A percentile compares a stretch with the other conserved stretches of the same genome.
Evolutionary conservation across 1,140 invertebrate species (phyloP).

Genomic region (Tenebrio molitor): DNA sequence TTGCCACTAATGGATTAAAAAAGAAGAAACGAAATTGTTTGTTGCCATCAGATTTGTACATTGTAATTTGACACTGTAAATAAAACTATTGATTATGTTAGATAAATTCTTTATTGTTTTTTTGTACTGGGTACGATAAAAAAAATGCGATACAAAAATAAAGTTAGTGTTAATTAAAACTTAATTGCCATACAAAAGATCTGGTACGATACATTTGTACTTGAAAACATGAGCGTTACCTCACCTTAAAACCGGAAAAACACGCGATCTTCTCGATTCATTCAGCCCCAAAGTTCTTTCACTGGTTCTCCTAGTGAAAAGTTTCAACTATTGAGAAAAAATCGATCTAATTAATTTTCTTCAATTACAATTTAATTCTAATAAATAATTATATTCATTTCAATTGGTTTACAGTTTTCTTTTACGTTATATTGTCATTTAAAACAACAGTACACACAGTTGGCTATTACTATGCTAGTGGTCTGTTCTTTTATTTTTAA

Average conservation of each 20-base stretch:
- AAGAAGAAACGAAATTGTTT: slow-evolving; percentile 20
- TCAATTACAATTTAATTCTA: too few species aligned
- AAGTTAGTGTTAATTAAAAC: slow-evolving; percentile 20
- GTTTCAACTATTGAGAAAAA: too few species aligned
- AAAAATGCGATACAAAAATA: slow-evolving; percentile 24
- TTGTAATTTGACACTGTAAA: slow-evolving; percentile 39
- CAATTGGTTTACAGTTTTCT: too few species aligned
- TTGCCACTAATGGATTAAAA: slow-evolving; percentile 30
- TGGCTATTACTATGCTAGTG: too few species aligned
- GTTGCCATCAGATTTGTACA: slow-evolving; percentile 25
- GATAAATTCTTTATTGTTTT: slow-evolving; percentile 23
- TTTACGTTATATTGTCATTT: too few species aligned
- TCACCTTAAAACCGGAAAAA: too few species aligned
- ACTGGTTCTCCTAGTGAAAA: too few species aligned
- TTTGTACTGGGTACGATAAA: slow-evolving; percentile 29
- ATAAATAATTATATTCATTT: too few species aligned
- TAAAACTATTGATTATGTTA: slow-evolving; percentile 44
- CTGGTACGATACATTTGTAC: slow-evolving; percentile 6
- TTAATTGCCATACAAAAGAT: slow-evolving; percentile 19
- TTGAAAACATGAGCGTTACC: not conserved
- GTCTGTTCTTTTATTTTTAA: too few species aligned
- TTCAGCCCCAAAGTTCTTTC: too few species aligned
- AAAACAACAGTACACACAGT: too few species aligned
- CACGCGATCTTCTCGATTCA: not conserved
- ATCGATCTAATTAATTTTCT: too few species aligned